A percentile compares a stretch with the other conserved stretches of the same genome.
phyloP scores from a whole-genome alignment of 2,797 vertebrate genomes.

The Sciaenops ocellatus region DNA sequence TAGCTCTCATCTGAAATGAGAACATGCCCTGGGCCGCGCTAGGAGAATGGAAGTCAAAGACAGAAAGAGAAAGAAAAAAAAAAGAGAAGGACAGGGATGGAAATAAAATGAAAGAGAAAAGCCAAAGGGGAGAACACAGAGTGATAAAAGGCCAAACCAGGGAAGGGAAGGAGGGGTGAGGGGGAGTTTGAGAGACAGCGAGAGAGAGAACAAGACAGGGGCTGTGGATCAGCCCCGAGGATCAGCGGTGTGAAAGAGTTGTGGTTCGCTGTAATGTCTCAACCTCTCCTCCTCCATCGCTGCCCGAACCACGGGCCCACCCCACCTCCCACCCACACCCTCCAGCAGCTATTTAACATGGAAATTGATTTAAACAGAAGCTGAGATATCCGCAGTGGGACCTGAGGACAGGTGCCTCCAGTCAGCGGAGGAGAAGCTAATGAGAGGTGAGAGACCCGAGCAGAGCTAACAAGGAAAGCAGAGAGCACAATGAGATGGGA shows the following conservation, averaged over 20 bases:
- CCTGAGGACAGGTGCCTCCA: conserved; percentile 79
- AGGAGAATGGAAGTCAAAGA: conserved; percentile 71
- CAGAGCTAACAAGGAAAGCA: conserved; percentile 76
- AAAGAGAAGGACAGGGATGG: conserved; percentile 54
- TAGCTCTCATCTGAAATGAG: conserved; percentile 74
- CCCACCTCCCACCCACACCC: conserved; percentile 49
- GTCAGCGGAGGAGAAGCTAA: conserved; percentile 82
- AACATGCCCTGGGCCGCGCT: conserved; percentile 76
- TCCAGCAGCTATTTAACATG: conserved; percentile 82
- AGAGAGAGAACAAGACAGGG: conserved; percentile 37
- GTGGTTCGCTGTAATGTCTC: conserved; percentile 66
- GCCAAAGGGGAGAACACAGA: conserved; percentile 72
- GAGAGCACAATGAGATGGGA: conserved; percentile 60
- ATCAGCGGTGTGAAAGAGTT: conserved; percentile 68
- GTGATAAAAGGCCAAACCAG: conserved; percentile 74
- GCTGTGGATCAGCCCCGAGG: conserved; percentile 69
- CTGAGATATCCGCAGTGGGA: conserved; percentile 78
- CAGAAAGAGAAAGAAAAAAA: conserved; percentile 42
- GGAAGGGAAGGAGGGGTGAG: conserved; percentile 3
- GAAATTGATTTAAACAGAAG: conserved; percentile 86
- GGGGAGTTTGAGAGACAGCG: neutral
- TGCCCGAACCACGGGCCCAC: neutral
- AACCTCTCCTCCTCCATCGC: conserved; percentile 27
- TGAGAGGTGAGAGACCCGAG: conserved; percentile 81
- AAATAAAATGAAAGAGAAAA: conserved; percentile 71